Evolutionary conservation across 2,797 vertebrate genomes (phyloP).

Genomic region (Intellagama lesueurii): DNA sequence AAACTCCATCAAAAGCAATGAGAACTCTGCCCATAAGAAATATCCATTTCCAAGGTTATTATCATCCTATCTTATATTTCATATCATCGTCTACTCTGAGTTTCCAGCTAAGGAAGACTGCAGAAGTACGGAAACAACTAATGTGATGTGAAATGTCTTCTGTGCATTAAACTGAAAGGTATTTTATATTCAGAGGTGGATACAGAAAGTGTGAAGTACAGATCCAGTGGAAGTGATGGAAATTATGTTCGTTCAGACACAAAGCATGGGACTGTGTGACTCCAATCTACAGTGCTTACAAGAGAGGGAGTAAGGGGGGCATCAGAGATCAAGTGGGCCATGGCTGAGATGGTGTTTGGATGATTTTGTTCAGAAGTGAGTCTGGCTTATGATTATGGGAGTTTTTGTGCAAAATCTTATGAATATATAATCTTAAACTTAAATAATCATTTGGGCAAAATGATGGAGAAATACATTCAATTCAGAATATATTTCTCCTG

Average conservation of each 20-base stretch:
- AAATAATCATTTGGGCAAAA: too few species aligned
- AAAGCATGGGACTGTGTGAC: neutral
- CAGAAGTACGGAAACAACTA: constrained; percentile 41
- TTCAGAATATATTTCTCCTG: neutral
- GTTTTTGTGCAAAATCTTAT: neutral
- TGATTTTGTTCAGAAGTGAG: neutral
- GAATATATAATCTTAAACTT: neutral
- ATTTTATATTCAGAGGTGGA: constrained; percentile 4
- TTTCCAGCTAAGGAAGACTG: constrained; percentile 40
- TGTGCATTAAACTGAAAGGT: constrained; percentile 48
- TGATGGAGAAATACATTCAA: too few species aligned
- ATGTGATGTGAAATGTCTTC: constrained; percentile 39
- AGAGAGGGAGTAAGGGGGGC: neutral
- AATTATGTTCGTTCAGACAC: neutral
- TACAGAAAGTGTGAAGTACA: neutral
- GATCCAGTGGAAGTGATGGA: neutral
- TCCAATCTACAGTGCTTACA: constrained; percentile 20
- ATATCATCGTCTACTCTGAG: constrained; percentile 39
- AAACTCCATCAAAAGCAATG: constrained; percentile 45
- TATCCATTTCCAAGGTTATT: constrained; percentile 47
- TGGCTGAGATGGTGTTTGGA: neutral
- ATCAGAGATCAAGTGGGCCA: neutral
- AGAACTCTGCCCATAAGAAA: constrained; percentile 13
- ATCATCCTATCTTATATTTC: constrained; percentile 46
- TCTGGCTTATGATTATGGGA: neutral